Base-by-base conservation (phyloP, 2,888 invertebrate species). In the Halocaridina rubra region DNA sequence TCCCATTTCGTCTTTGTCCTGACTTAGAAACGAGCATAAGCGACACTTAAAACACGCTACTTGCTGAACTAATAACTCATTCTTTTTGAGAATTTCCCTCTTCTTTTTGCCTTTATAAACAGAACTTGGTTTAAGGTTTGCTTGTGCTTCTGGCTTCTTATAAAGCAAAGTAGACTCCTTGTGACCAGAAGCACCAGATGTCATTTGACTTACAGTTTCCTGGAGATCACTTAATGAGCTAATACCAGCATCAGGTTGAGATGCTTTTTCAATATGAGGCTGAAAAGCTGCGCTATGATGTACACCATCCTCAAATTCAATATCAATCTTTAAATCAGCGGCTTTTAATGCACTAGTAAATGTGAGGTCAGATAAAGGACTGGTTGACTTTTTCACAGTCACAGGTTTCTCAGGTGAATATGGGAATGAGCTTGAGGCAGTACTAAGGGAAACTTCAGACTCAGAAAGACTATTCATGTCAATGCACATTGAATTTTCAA, bases 401-500 rank as follows among this genome's bases (percentile, higher is more conserved):
- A 33, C 30, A 69, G 69, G 13, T 53, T 85, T 85, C 19, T 76
- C 85, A 32, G 75, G 80, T 24, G 85, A 76, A 33, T 76, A 69
- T 4, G 30, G 27, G 75, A 82, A 75, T 22, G 75, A 33, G 61
- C 80, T 71, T 61, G 80, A 59, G 16, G 71, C 82, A 29, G 84
- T 72, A 74, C 72, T 85, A 13, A 85, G 81, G 22, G 87, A 87
- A 39, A 82, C 81, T 32, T 84, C 88, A 33, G 79, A 81, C 39
- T 88, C 88, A 19, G 86, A 86, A 16, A 84, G 81, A 64, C 77
- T 84, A 53, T 72, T 76, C 39, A 88, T 88, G 27, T 88, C 88
- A 74, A 87, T 85, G 27, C 87, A 85, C 86, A 88, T 86, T 32
- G 88, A 88, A 33, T 84, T 88, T 10, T 88, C 88, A 3, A 88